Base-by-base conservation (phyloP, 2,888 invertebrate species). In the Schizaphis graminum region DNA sequence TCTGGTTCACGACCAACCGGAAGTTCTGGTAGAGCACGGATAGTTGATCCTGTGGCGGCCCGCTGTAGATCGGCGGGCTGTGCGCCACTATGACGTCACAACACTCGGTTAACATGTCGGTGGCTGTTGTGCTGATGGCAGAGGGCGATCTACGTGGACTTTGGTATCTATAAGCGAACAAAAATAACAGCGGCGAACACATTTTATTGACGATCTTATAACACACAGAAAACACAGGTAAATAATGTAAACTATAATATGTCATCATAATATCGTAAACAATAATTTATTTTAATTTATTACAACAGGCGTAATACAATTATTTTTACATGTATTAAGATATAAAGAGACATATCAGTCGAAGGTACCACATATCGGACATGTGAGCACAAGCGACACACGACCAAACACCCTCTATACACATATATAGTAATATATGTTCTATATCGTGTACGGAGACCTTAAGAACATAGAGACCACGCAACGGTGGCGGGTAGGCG, bases 31-130 rank as follows among this genome's bases (percentile, higher is more conserved):
- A 91, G 87, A 92, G 95, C 13, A 97, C 95, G 97, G 96, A 94
- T 97, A 97, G 77, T 16, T 53, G 53, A 97, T 91, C 86, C 28
- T 92, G 94, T 44, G 97, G 97, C 96, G 97, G 97, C 96, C 97
- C 97, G 94, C 77, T 97, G 97, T 96, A 97, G 97, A 95, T 97
- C 96, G 97, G 97, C 91, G 97, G 97, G 95, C 97, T 96, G 95
- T 97, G 97, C 16, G 95, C 95, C 56, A 95, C 95, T 49, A 95
- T 95, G 92, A 95, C 95, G 94, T 95, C 95, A 90, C 94, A 91
- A 24, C 94, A 94, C 24, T 94, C 94, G 86, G 93, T 24, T 53
- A 57, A 44, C 94, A 94, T 94, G 21, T n/a, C 28, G 77, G 84
- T 24, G 28, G 77, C 57, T 35, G 67, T 41, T 28, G 77, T 24